Conservation (phyloP, 2,888 invertebrate species). For the Chloroclysta siterata region DNA sequence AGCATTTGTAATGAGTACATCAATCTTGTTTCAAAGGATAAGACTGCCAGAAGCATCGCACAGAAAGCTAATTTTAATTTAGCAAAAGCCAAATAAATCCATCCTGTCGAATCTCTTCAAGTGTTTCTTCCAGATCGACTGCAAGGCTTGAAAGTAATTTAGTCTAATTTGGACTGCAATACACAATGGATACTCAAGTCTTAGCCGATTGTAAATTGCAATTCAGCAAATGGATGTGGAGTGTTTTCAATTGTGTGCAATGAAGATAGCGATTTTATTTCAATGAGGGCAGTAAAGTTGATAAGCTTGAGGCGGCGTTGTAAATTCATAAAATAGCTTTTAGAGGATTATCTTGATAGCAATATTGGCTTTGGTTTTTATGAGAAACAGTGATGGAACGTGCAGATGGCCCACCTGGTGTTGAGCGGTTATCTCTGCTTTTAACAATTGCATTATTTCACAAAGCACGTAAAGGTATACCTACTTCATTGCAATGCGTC, state of each 20-base stretch:
- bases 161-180: constrained; percentile 8
- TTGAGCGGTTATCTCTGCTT: too few species aligned
- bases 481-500: too few species aligned
- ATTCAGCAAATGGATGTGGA: constrained; percentile 19
- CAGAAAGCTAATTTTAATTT: constrained; percentile 12
- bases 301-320: constrained; percentile 3
- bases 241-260: constrained; percentile 19
- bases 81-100: constrained; percentile 10
- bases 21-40: not conserved
- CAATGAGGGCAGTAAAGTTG: constrained; percentile 22
- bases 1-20: not conserved
- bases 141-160: constrained; percentile 12
- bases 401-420: too few species aligned
- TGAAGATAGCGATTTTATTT: constrained; percentile 9
- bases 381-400: too few species aligned
- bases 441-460: too few species aligned
- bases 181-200: constrained; percentile 4
- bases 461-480: too few species aligned
- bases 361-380: not conserved
- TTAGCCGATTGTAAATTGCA: constrained; percentile 6
- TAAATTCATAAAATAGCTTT: constrained; percentile 1
- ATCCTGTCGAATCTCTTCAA: constrained; percentile 15
- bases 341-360: not conserved
- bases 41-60: not conserved
- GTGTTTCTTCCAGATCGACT: constrained; percentile 3